Conservation (phyloP, 2,113 vertebrate genomes). For the Tautogolabrus adspersus region DNA sequence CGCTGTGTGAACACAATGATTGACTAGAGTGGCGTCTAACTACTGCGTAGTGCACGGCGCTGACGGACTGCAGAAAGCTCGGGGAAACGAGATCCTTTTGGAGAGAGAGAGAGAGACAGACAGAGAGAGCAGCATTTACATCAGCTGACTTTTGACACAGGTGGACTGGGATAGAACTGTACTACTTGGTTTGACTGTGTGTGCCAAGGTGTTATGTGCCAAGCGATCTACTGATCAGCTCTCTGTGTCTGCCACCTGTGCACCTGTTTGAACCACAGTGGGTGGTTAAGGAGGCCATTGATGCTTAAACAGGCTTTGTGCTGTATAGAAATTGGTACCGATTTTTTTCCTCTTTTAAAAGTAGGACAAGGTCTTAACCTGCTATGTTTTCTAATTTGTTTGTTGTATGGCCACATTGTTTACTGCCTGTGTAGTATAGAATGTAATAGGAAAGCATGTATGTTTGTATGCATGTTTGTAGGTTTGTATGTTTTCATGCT, state of each 20-base stretch:
- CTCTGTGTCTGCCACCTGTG: constrained; percentile 8
- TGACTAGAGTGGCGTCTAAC: too few relatives aligned
- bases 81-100: not conserved
- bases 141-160: constrained; percentile 17
- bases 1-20: too few relatives aligned
- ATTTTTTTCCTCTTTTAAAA: too few relatives aligned
- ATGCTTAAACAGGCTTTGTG: not conserved
- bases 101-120: not conserved
- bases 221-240: constrained; percentile 24
- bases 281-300: not conserved
- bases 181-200: not conserved
- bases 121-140: not conserved
- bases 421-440: too few relatives aligned
- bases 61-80: too few relatives aligned
- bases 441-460: too few relatives aligned
- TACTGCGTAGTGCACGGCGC: too few relatives aligned
- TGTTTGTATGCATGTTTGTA: too few relatives aligned
- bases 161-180: constrained; percentile 17
- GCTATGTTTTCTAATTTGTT: too few relatives aligned
- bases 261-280: not conserved
- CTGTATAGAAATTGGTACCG: not conserved
- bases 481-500: too few relatives aligned
- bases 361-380: too few relatives aligned
- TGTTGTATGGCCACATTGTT: too few relatives aligned
- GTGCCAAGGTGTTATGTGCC: constrained; percentile 16